Percentiles rank a stretch among this genome's conserved stretches.
These are phyloP conservation scores for Grammomys surdaster DNA, from an alignment of 2,113 vertebrate species.

Conservation along the genomic window DNA sequence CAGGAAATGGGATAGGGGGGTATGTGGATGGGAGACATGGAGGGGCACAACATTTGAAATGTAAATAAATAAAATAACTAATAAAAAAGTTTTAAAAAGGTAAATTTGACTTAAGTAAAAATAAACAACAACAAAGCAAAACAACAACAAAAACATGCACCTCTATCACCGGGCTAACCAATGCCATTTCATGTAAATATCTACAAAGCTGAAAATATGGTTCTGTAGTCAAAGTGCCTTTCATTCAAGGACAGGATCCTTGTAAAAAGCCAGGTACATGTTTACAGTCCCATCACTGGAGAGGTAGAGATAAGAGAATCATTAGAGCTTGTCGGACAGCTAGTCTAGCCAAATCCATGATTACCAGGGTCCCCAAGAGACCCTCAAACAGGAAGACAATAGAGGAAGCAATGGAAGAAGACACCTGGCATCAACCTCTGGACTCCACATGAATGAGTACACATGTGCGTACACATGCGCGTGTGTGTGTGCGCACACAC, in stretches of 20 bases:
- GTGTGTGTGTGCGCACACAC: too few relatives aligned
- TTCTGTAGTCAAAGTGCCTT: neutral
- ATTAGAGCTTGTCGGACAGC: too few relatives aligned
- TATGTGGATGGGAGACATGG: too few relatives aligned
- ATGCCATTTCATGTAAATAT: neutral
- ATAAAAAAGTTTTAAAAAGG: too few relatives aligned
- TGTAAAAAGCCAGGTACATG: neutral
- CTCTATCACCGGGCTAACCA: neutral
- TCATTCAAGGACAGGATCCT: neutral
- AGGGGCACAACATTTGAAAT: too few relatives aligned
- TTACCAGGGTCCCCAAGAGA: neutral
- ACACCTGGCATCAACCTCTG: neutral
- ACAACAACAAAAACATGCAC: neutral
- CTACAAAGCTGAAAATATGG: neutral
- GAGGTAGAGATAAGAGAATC: neutral
- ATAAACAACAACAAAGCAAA: too few relatives aligned
- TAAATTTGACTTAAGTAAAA: too few relatives aligned
- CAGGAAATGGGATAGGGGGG: too few relatives aligned
- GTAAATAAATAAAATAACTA: too few relatives aligned
- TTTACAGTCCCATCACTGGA: neutral
- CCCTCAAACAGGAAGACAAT: neutral
- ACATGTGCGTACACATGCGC: neutral
- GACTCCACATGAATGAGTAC: neutral
- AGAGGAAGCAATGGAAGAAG: neutral
- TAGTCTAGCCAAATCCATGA: neutral